Conservation (phyloP, 2,797 vertebrate species). For the Ptychadena robeensis region DNA sequence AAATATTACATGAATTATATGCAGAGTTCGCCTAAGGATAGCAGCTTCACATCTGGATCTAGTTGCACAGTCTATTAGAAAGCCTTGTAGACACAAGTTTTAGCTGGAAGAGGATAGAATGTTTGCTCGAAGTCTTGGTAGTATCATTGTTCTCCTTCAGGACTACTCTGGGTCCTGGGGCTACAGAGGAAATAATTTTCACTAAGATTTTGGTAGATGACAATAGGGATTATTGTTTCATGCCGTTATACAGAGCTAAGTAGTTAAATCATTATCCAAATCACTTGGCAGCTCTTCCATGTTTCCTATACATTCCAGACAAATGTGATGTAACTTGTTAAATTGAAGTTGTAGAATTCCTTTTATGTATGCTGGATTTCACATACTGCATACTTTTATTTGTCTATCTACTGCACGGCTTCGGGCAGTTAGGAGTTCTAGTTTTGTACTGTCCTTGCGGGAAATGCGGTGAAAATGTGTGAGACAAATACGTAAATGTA, state of each 20-base stretch:
- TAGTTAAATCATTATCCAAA: constrained; percentile 63
- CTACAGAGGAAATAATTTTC: constrained; percentile 61
- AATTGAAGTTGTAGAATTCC: constrained; percentile 29
- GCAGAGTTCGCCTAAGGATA: constrained; percentile 63
- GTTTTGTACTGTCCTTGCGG: too few species aligned
- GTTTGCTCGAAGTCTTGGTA: constrained; percentile 33
- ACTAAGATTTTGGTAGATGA: constrained; percentile 46
- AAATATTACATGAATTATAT: constrained; percentile 63
- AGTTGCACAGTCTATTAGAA: constrained; percentile 64
- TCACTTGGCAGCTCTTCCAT: constrained; percentile 28
- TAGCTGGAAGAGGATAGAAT: constrained; percentile 63
- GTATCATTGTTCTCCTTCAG: constrained; percentile 39
- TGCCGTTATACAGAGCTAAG: constrained; percentile 43
- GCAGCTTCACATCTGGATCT: constrained; percentile 66
- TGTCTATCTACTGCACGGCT: too few species aligned
- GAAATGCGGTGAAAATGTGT: too few species aligned
- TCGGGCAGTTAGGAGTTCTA: too few species aligned
- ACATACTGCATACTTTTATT: neutral
- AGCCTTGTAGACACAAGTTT: constrained; percentile 61
- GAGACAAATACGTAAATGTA: too few species aligned
- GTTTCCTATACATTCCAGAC: constrained; percentile 42
- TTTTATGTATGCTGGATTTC: constrained; percentile 25
- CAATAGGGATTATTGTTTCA: constrained; percentile 63
- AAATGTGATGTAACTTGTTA: constrained; percentile 42
- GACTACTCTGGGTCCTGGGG: constrained; percentile 45